Base-by-base conservation (phyloP, 2,113 vertebrate genomes). In the Gasterosteus nipponicus region DNA sequence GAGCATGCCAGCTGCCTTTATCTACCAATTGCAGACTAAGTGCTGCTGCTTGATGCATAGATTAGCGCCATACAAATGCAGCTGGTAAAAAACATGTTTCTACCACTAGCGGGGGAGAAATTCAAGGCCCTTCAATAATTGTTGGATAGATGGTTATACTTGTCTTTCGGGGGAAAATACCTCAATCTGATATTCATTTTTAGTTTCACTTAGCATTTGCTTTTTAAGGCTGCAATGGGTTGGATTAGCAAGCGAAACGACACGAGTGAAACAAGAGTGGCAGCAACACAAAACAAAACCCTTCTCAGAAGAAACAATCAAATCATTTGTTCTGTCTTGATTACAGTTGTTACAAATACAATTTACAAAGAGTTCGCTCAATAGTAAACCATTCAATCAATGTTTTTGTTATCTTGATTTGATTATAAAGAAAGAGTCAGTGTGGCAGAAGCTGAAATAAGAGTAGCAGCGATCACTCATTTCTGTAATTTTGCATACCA, bases 1-100 rank as follows among this genome's bases (percentile, higher is more conserved):
- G 69, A 85, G 84, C 62, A 59, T 71, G 70, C 78, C 86, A 86
- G 81, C 81, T 68, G 83, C 68, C 88, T 89, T 91, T 92, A 89
- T 92, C 89, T 89, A 62, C 62, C 72, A 49, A 60, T 65, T 69
- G 75, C 86, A 91, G 79, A 75, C 75, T 61, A 83, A 81, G 74
- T 56, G 73, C 71, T 78, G 80, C 73, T 73, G 81, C 79, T 86
- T 72, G 83, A 90, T 89, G 79, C 77, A 71, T 67, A 88, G 84
- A 88, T 88, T 87, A 82, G 73, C 26, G 2, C n/a, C 62, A 78
- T 79, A 85, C 62, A 89, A 69, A 82, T 83, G 67, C 26, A 82
- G 77, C 69, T 60, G 64, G 61, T 70, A 73, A 77, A 58, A 83
- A 86, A 77, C 41, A 47, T 10, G 51, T 16, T 78, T 71, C 15